Percentiles rank a stretch among this genome's conserved stretches.
Evolutionary conservation across 2,113 vertebrate genomes (phyloP).

Genomic region (Sturnira hondurensis): DNA sequence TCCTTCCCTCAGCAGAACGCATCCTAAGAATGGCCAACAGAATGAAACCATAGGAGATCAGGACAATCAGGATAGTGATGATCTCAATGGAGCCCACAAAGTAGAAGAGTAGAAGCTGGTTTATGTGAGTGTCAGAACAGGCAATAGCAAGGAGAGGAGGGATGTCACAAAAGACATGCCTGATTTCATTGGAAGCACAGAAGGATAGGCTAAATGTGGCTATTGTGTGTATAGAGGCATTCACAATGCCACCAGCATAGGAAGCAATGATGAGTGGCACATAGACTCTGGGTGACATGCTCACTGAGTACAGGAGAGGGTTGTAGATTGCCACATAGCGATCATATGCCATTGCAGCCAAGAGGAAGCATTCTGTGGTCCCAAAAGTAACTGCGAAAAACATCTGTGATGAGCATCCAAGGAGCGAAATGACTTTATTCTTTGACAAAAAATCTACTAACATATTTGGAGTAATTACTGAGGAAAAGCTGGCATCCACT

Average conservation of each 20-base stretch:
- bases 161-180: slow-evolving; percentile 69
- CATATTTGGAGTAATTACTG: slow-evolving; percentile 32
- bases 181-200: slow-evolving; percentile 48
- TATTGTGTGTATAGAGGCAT: slow-evolving; percentile 9
- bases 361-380: background rate
- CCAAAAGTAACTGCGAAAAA: slow-evolving; percentile 32
- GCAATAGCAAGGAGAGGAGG: slow-evolving; percentile 61
- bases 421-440: slow-evolving; percentile 8
- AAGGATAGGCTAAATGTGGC: slow-evolving; percentile 55
- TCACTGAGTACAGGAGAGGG: background rate
- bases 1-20: slow-evolving; percentile 20
- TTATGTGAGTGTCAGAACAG: slow-evolving; percentile 45
- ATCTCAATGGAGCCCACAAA: slow-evolving; percentile 8
- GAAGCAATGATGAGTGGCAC: background rate
- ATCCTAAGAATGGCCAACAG: slow-evolving; percentile 50
- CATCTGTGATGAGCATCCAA: background rate
- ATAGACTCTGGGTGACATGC: slow-evolving; percentile 24
- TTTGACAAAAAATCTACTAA: background rate
- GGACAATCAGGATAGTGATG: background rate
- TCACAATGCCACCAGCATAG: background rate
- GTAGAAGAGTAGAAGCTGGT: slow-evolving; percentile 51
- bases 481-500: slow-evolving; percentile 28
- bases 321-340: slow-evolving; percentile 37
- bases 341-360: slow-evolving; percentile 42
- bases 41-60: slow-evolving; percentile 58